Conservation (phyloP, 2,888 invertebrate species). For the Blastobasis lacticolella region DNA sequence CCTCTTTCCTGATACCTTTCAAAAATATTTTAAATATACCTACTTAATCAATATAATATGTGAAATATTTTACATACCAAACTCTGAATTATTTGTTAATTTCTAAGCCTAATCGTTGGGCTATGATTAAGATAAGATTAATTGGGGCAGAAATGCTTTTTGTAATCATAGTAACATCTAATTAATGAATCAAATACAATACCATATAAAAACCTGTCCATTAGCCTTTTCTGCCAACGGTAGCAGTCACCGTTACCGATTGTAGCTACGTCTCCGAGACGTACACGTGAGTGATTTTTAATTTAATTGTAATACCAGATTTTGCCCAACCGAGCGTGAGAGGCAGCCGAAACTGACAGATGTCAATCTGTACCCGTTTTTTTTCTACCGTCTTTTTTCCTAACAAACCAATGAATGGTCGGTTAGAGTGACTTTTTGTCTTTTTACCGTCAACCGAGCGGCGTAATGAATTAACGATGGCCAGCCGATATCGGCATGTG, state of each 20-base stretch:
- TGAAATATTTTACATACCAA: too few species aligned
- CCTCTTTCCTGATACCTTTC: too few species aligned
- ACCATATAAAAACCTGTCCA: too few species aligned
- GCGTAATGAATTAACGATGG: slow-evolving; percentile 52
- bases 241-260: slow-evolving; percentile 26
- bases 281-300: slow-evolving; percentile 62
- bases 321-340: slow-evolving; percentile 59
- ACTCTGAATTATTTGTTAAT: too few species aligned
- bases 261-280: slow-evolving; percentile 25
- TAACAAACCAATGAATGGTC: slow-evolving; percentile 31
- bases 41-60: too few species aligned
- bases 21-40: too few species aligned
- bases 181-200: too few species aligned
- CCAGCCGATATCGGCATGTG: slow-evolving; percentile 39
- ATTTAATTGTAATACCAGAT: slow-evolving; percentile 73
- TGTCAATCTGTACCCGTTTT: slow-evolving; percentile 57
- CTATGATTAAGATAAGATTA: too few species aligned
- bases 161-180: too few species aligned
- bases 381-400: slow-evolving; percentile 22
- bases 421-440: slow-evolving; percentile 31
- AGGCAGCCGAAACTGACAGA: slow-evolving; percentile 51
- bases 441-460: slow-evolving; percentile 46
- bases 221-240: too few species aligned
- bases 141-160: too few species aligned
- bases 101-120: too few species aligned